phyloP scores from a whole-genome alignment of 37 sponge, comb jelly and placozoan genomes.

The Halichondria panicea region DNA sequence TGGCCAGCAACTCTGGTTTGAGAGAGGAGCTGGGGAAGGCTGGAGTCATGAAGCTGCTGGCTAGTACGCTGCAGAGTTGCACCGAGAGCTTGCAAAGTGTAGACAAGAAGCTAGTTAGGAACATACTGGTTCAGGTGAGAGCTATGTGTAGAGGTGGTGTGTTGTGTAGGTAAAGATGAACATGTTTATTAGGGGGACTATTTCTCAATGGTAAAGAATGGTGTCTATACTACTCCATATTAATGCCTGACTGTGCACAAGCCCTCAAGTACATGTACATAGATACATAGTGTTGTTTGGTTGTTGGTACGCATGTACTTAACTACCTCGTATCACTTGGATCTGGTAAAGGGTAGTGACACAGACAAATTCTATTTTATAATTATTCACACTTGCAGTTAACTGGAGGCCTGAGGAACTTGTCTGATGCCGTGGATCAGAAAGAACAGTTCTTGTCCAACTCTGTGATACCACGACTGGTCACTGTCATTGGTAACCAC shows the following conservation, averaged over 20 bases:
- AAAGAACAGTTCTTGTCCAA: slow-evolving; percentile 20
- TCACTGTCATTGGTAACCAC: slow-evolving; percentile 23
- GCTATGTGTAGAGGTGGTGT: too few relatives aligned
- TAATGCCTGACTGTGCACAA: background rate
- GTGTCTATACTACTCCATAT: background rate
- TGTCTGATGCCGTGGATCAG: slow-evolving; percentile 40
- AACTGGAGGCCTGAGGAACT: slow-evolving; percentile 48
- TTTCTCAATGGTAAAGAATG: too few relatives aligned
- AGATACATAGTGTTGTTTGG: background rate
- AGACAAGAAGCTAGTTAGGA: background rate
- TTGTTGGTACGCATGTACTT: background rate
- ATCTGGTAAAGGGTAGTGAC: background rate
- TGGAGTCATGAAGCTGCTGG: slow-evolving; percentile 28
- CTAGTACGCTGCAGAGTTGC: slow-evolving; percentile 19
- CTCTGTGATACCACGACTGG: slow-evolving; percentile 34
- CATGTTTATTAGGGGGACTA: background rate
- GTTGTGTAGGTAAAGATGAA: too few relatives aligned
- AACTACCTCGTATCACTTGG: background rate
- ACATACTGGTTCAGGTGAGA: slow-evolving; percentile 30
- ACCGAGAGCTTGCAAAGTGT: background rate
- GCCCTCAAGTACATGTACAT: background rate
- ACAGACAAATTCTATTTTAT: background rate
- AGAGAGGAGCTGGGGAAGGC: slow-evolving; percentile 33
- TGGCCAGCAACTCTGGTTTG: slow-evolving; percentile 59
- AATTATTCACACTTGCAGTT: slow-evolving; percentile 23